A percentile compares a stretch with the other conserved stretches of the same genome.
Conservation (phyloP, 2,888 invertebrate species). For the Urechis unicinctus region DNA sequence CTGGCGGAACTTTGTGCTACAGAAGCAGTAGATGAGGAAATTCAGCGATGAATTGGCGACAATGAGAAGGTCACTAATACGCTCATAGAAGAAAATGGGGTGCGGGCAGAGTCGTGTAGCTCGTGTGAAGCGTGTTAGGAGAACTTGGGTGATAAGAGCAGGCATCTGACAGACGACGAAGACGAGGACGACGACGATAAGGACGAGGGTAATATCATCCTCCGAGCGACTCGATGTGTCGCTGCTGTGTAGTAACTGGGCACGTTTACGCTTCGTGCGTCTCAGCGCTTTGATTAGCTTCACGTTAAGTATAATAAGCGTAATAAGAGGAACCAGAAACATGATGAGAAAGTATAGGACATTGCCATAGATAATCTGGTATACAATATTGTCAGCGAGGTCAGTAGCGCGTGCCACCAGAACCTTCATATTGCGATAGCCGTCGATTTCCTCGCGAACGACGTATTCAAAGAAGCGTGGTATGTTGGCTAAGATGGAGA, state of each 20-base stretch:
- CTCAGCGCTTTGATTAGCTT: constrained; percentile 21
- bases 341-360: constrained; percentile 21
- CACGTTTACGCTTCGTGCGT: constrained; percentile 19
- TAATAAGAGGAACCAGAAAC: constrained; percentile 22
- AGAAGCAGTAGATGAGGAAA: constrained; percentile 27
- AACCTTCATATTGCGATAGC: constrained; percentile 1
- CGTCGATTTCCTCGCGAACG: background rate
- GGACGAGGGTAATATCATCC: constrained; percentile 26
- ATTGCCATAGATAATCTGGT: constrained; percentile 21
- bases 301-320: constrained; percentile 21
- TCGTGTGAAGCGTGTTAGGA: constrained; percentile 7
- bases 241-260: constrained; percentile 10
- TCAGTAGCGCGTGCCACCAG: background rate
- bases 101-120: constrained; percentile 15
- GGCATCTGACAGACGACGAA: constrained; percentile 25
- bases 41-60: constrained; percentile 24
- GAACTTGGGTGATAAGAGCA: constrained; percentile 24
- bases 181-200: constrained; percentile 26
- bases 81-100: constrained; percentile 23
- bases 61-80: constrained; percentile 24
- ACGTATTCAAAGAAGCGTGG: constrained; percentile 24
- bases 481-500: constrained; percentile 20
- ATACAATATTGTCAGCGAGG: constrained; percentile 13
- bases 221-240: constrained; percentile 16
- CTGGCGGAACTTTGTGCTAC: constrained; percentile 21